Conservation (phyloP, 1,140 invertebrate species). For the Drosophila ercepeae region DNA sequence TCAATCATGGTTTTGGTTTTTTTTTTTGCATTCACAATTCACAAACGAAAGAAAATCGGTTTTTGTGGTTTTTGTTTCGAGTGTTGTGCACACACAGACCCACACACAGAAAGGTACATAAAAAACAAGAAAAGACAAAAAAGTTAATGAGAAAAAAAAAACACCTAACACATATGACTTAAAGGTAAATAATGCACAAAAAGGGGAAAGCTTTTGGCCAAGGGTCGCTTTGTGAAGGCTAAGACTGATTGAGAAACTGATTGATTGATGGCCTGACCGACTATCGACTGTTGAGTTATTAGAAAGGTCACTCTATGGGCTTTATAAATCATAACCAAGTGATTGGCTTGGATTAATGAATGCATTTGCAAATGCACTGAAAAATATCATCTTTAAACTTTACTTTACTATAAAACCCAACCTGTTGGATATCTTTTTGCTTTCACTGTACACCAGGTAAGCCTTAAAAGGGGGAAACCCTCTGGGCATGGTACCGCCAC, state of each 20-base stretch:
- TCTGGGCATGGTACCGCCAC: slow-evolving; percentile 11
- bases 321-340: not conserved
- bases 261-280: slow-evolving; percentile 29
- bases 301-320: slow-evolving; percentile 26
- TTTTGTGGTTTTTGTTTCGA: slow-evolving; percentile 55
- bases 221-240: slow-evolving; percentile 35
- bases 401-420: not conserved
- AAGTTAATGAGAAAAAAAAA: slow-evolving; percentile 59
- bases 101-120: slow-evolving; percentile 36
- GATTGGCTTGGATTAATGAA: slow-evolving; percentile 10
- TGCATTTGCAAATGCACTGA: slow-evolving; percentile 7
- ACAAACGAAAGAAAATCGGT: slow-evolving; percentile 55
- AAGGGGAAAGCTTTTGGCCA: slow-evolving; percentile 47
- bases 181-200: slow-evolving; percentile 41
- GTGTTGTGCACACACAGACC: slow-evolving; percentile 32
- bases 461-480: slow-evolving; percentile 4
- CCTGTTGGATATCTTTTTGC: slow-evolving; percentile 35
- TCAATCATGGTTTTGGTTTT: slow-evolving; percentile 38
- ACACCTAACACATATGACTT: slow-evolving; percentile 19
- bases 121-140: slow-evolving; percentile 49
- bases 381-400: not conserved
- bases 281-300: slow-evolving; percentile 19
- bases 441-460: slow-evolving; percentile 30
- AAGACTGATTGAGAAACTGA: slow-evolving; percentile 24
- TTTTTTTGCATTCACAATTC: slow-evolving; percentile 48